Conservation (phyloP, 2,888 invertebrate genomes). For the Eupithecia exiguata region DNA sequence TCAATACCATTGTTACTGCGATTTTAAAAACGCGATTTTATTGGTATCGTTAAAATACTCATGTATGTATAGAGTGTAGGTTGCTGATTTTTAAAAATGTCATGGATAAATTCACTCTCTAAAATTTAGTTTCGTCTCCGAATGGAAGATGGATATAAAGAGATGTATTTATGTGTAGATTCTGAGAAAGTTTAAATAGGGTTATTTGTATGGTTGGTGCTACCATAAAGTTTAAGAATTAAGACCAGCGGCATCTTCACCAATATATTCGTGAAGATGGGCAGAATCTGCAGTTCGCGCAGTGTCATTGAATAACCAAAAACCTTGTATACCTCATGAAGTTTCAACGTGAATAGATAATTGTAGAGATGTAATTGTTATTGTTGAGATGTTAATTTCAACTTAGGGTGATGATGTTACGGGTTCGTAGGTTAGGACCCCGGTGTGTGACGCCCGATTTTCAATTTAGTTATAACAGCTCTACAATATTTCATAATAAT, state of each 20-base stretch:
- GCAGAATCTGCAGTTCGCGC: too few relatives aligned
- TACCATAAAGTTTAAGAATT: too few relatives aligned
- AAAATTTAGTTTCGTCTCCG: background rate
- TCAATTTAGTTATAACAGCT: too few relatives aligned
- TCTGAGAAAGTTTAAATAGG: background rate
- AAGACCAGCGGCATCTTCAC: too few relatives aligned
- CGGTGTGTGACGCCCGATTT: too few relatives aligned
- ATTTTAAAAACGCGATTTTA: background rate
- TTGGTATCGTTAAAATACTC: background rate
- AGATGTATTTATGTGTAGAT: background rate
- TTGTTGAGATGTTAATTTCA: background rate
- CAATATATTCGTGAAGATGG: too few relatives aligned
- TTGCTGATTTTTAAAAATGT: background rate
- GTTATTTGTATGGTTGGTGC: background rate
- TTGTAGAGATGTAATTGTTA: background rate
- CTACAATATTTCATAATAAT: background rate
- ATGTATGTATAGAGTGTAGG: too few relatives aligned
- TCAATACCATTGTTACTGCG: constrained; percentile 17
- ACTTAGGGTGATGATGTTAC: background rate
- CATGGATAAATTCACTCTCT: background rate
- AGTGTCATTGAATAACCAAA: too few relatives aligned
- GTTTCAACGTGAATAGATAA: background rate
- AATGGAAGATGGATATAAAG: background rate
- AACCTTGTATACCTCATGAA: too few relatives aligned
- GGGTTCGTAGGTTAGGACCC: too few relatives aligned